Evolutionary conservation across 1,140 invertebrate genomes (phyloP), one percentile per base, ranked within the genome.

Genomic region (Frieseomelitta varia): DNA sequence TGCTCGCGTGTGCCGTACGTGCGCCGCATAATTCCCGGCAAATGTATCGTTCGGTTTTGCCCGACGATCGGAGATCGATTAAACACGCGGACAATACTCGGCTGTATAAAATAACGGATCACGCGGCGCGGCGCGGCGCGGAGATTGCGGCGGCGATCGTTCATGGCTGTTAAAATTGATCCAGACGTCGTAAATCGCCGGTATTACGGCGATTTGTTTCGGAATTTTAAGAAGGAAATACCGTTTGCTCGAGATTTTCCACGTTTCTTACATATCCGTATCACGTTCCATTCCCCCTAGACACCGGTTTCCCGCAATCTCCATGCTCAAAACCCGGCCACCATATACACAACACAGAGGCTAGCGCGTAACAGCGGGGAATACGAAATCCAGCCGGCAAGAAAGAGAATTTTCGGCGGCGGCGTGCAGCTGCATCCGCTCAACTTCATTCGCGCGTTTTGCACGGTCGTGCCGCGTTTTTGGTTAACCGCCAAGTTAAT

Each of bases 11-110:
- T 47, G 39, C 8, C 8, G 58, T 65, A 81, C 69, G 69, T 47
- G 79, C 47, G 58, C 27, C 21, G 79, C 69, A 81, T 81, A 81
- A 73, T 81, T 67, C 17, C 58, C 0, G 21, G 19, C 19, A 34
- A 74, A 81, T 81, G 74, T 81, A 74, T 81, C 53, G 65, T 74
- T 27, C 79, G 47, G 27, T 47, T 24, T 51, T 47, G 6, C 39
- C 6, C 55, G 55, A 19, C 58, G 65, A 81, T 81, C 58, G 30
- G 30, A 27, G 15, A 14, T 15, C 61, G 79, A 74, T 81, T 81
- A 81, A 80, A 80, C 79, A 47, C 69, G 39, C 8, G 30, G 53
- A 51, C 21, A 17, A 68, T n/a, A n/a, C 67, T 10, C n/a, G 61
- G n/a, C 65, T 21, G 2, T 47, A n/a, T 39, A 51, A 81, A n/a